These are phyloP conservation scores for Anguilla marmorata DNA, from an alignment of 2,797 vertebrate genomes.

Conservation along the genomic window DNA sequence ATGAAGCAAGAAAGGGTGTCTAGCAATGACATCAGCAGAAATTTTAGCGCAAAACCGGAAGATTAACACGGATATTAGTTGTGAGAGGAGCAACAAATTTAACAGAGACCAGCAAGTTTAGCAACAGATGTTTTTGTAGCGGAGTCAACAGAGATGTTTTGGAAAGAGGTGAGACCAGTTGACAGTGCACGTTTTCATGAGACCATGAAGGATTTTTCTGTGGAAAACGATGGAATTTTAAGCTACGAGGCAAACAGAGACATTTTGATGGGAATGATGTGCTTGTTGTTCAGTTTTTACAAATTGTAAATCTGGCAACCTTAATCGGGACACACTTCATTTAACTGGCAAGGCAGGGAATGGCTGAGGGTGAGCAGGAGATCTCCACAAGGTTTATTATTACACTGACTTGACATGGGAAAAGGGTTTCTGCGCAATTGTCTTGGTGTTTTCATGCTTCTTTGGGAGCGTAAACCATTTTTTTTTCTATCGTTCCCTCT, in stretches of 20 bases:
- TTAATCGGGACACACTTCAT: neutral
- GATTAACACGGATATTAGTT: neutral
- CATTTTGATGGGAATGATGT: neutral
- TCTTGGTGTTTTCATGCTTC: slow-evolving; percentile 1
- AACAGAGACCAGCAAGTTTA: neutral
- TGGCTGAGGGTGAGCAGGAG: neutral
- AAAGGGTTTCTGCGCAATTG: slow-evolving; percentile 29
- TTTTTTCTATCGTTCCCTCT: neutral
- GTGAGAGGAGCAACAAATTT: neutral
- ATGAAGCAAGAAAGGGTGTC: neutral
- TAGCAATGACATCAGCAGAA: neutral
- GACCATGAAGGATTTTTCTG: neutral
- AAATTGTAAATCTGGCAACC: no score
- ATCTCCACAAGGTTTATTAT: slow-evolving; percentile 1
- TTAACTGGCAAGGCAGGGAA: neutral
- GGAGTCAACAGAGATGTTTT: neutral
- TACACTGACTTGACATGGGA: slow-evolving; percentile 23
- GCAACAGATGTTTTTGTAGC: neutral
- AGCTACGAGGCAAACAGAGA: neutral
- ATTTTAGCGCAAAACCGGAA: neutral
- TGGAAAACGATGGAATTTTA: neutral
- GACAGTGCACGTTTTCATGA: neutral
- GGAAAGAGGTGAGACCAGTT: neutral
- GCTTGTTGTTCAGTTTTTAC: no score
- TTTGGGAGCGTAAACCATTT: slow-evolving; percentile 9